Conservation (phyloP, 2,113 vertebrate genomes). For the Rhizomys pruinosus region DNA sequence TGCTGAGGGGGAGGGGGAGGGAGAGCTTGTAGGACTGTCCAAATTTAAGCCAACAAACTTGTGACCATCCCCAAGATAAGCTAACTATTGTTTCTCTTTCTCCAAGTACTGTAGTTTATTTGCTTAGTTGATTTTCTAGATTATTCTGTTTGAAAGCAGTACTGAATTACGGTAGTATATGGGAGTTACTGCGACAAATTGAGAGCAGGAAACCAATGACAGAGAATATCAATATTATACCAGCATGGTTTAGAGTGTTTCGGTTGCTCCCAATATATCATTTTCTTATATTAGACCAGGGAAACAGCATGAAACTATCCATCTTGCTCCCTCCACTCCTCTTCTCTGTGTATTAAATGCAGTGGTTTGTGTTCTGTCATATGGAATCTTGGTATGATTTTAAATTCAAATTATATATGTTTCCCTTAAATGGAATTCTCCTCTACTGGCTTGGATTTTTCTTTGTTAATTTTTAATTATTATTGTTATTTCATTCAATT, state of each 20-base stretch:
- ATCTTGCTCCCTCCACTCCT: neutral
- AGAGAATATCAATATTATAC: neutral
- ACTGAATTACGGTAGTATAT: neutral
- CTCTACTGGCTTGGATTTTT: neutral
- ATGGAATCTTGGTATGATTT: neutral
- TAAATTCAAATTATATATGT: conserved; percentile 21
- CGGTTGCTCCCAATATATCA: neutral
- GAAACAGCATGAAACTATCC: neutral
- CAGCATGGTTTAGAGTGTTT: neutral
- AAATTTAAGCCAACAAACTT: neutral
- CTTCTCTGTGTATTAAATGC: neutral
- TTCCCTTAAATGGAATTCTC: neutral
- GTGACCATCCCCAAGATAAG: neutral
- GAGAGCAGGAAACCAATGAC: neutral
- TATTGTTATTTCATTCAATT: conserved; percentile 35
- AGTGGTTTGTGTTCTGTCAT: neutral
- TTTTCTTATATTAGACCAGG: neutral
- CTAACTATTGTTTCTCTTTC: neutral
- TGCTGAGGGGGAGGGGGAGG: too few species aligned
- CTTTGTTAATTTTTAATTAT: neutral
- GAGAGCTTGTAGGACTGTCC: neutral
- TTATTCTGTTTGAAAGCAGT: conserved; percentile 16
- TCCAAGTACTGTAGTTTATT: neutral
- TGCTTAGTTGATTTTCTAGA: neutral
- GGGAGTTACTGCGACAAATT: neutral